Evolutionary conservation across 2,113 vertebrate species (phyloP), one percentile per base, ranked within the genome.

Genomic region (Peucedramus taeniatus): DNA sequence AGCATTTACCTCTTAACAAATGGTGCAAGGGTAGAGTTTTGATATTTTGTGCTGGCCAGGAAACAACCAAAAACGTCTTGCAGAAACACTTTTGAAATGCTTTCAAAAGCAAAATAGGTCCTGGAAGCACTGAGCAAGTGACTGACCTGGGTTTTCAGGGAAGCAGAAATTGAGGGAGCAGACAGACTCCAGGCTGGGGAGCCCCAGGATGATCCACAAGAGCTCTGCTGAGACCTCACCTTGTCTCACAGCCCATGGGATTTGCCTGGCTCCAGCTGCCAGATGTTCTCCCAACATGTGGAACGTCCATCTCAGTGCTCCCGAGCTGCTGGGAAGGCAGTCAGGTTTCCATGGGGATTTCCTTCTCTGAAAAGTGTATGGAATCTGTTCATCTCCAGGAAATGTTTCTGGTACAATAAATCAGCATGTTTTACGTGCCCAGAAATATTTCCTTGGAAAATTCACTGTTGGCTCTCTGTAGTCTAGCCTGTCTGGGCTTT

Each of bases 261-360:
- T n/a, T 5, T 10, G 14, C 11, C 0, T 8, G 27, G 42, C 76
- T 69, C 19, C 91, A 75, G 61, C 65, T 26, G 4, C 31, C 61
- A 14, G 83, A 9, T 49, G 63, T 10, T 17, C 45, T 77, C 19
- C 71, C 3, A 8, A 44, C 49, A 24, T 3, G 0, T 1, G 10
- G 28, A 37, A 40, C 0, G 0, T 56, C 51, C 56, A 21, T 24
- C 69, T 33, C 1, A 0, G 22, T 13, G 83, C 76, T 81, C 51
- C 45, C 0, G 5, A 57, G 90, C 90, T 71, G 92, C 87, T 76
- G 93, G 83, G 51, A 78, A 84, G 76, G 76, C 89, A 76, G 47
- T 15, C 86, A 78, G 71, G 91, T 97, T 96, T 96, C 96, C 94
- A 95, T 96, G 87, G 96, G 96, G 65, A 96, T 93, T 87, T 95